Percentiles rank a stretch among this genome's conserved stretches.
phyloP scores from a whole-genome alignment of 2,797 vertebrate species.

The Glossophaga mutica region DNA sequence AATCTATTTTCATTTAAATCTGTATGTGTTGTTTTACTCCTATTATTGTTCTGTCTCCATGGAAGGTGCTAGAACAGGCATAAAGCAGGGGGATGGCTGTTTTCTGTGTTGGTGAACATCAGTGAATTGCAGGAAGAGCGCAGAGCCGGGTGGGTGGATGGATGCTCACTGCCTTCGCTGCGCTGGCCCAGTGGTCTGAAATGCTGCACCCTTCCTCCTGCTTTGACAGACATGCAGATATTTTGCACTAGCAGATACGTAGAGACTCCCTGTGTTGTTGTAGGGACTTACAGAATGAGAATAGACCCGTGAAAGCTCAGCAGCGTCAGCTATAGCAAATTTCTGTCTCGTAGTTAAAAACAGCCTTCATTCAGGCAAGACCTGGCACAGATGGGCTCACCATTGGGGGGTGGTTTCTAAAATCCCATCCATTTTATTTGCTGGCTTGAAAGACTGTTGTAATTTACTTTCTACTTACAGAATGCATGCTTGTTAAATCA shows the following conservation, averaged over 20 bases:
- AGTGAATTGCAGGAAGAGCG: slow-evolving; percentile 38
- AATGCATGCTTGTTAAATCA: background rate
- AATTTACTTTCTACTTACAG: background rate
- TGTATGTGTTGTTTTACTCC: slow-evolving; percentile 26
- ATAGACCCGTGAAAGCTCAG: background rate
- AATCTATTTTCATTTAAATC: slow-evolving; percentile 59
- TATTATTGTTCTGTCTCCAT: background rate
- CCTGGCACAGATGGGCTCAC: background rate
- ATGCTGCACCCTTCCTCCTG: background rate
- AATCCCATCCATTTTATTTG: background rate
- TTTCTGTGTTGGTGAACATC: slow-evolving; percentile 51
- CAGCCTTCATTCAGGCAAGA: background rate
- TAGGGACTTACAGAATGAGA: background rate
- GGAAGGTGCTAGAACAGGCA: slow-evolving; percentile 27
- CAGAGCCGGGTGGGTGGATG: slow-evolving; percentile 23
- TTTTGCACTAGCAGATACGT: background rate
- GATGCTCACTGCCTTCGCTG: background rate
- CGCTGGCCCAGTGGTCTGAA: background rate
- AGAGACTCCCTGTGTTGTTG: background rate
- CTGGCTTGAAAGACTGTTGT: background rate
- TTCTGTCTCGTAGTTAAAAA: background rate
- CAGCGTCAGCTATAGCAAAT: background rate
- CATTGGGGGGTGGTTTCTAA: background rate
- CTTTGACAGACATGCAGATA: background rate
- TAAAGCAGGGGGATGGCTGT: background rate